Evolutionary conservation across 2,888 invertebrate genomes (phyloP).

Genomic region (Ferrisia virgata): DNA sequence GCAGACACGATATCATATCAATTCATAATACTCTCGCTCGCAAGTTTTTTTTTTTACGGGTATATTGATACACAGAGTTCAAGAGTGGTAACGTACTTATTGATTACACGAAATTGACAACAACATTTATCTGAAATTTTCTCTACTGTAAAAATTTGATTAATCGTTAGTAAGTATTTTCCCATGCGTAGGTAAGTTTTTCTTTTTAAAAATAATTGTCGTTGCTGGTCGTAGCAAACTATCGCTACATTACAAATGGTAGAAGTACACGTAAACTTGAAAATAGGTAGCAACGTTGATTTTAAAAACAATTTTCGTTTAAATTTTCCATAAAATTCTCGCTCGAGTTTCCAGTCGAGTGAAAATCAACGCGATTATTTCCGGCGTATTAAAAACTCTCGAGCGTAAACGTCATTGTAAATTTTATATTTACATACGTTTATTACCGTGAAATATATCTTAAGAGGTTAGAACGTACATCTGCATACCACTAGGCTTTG

Average conservation of each 20-base stretch:
- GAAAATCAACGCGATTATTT: conserved; percentile 2
- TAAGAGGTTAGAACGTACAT: neutral
- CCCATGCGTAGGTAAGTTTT: neutral
- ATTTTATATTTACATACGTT: neutral
- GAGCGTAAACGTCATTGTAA: neutral
- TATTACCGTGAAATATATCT: neutral
- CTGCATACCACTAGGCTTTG: neutral
- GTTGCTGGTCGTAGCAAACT: too few relatives aligned
- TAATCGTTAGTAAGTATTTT: neutral
- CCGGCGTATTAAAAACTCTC: neutral
- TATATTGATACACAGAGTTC: neutral
- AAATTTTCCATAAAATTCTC: neutral
- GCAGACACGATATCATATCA: neutral
- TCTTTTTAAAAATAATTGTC: neutral
- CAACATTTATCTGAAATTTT: neutral
- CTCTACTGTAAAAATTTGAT: neutral
- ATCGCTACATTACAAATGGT: too few relatives aligned
- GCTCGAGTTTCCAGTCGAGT: neutral
- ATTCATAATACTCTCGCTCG: neutral
- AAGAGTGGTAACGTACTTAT: neutral
- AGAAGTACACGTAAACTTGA: neutral
- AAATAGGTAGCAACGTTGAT: neutral
- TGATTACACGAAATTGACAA: neutral
- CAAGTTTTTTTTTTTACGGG: neutral
- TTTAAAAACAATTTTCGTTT: neutral